Conservation (phyloP, 2,797 vertebrate genomes). For the Sorex maritimensis region DNA sequence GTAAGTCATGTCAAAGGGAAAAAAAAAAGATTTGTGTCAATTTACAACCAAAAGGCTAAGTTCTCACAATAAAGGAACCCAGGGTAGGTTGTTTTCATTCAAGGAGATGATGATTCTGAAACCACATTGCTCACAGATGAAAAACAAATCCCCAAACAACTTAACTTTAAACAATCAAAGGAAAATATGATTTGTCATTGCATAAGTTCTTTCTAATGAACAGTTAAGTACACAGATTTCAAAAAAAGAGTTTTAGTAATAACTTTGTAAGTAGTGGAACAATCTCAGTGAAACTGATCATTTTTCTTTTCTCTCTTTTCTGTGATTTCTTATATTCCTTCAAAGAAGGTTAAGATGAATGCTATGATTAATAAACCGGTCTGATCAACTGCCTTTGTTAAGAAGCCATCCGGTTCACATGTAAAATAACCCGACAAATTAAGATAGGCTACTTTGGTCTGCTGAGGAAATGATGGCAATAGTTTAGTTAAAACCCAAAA, state of each 20-base stretch:
- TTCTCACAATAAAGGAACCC: constrained; percentile 1
- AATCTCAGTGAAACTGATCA: constrained; percentile 64
- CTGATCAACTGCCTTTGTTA: constrained; percentile 87
- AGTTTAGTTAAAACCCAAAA: constrained; percentile 80
- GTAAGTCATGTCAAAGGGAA: neutral
- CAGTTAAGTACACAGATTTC: constrained; percentile 1
- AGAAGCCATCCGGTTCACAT: constrained; percentile 87
- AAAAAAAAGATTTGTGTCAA: neutral
- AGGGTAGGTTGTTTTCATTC: neutral
- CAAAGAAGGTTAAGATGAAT: constrained; percentile 87
- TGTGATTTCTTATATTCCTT: constrained; percentile 71
- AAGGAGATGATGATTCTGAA: constrained; percentile 43
- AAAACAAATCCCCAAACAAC: neutral
- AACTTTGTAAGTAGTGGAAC: neutral
- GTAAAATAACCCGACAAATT: constrained; percentile 89
- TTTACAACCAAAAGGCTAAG: constrained; percentile 32
- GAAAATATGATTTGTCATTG: constrained; percentile 8
- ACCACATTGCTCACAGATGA: neutral
- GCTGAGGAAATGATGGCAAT: constrained; percentile 81
- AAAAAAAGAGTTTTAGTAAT: constrained; percentile 30
- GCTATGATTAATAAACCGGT: constrained; percentile 87
- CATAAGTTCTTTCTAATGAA: constrained; percentile 13
- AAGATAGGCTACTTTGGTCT: constrained; percentile 83
- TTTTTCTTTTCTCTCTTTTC: constrained; percentile 79
- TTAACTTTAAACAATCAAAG: neutral